These are phyloP conservation scores for Rhorus exstirpatorius DNA, from an alignment of 2,888 invertebrate species.

Conservation along the genomic window DNA sequence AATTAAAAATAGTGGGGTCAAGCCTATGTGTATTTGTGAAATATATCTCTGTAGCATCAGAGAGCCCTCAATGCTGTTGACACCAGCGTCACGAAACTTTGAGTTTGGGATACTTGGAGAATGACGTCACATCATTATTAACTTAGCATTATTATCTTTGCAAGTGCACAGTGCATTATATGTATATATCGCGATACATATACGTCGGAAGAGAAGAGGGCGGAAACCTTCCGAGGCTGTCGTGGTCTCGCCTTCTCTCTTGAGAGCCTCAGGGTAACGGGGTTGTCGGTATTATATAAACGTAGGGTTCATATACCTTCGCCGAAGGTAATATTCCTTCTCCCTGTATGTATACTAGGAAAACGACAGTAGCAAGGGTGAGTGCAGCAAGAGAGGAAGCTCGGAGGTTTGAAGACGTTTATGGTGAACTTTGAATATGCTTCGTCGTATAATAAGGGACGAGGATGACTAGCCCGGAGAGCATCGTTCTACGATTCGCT, in stretches of 20 bases:
- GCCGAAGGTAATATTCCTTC: slow-evolving; percentile 50
- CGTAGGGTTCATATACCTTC: slow-evolving; percentile 18
- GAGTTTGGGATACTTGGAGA: neutral
- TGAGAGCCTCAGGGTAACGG: slow-evolving; percentile 44
- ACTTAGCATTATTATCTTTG: slow-evolving; percentile 10
- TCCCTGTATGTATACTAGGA: slow-evolving; percentile 26
- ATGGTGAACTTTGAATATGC: slow-evolving; percentile 65
- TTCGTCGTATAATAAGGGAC: slow-evolving; percentile 45
- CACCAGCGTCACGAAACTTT: neutral
- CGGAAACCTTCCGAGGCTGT: slow-evolving; percentile 31
- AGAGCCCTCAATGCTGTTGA: too few relatives aligned
- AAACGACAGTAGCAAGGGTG: slow-evolving; percentile 35
- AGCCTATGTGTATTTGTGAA: too few relatives aligned
- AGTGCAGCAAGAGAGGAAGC: slow-evolving; percentile 32
- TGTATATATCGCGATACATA: slow-evolving; percentile 3
- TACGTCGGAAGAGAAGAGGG: neutral
- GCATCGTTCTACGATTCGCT: slow-evolving; percentile 50
- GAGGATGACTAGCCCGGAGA: slow-evolving; percentile 31
- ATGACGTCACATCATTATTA: slow-evolving; percentile 21
- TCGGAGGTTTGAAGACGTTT: slow-evolving; percentile 48
- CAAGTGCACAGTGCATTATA: slow-evolving; percentile 16
- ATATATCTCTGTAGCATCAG: too few relatives aligned
- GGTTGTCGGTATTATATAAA: slow-evolving; percentile 28
- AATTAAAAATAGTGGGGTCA: too few relatives aligned
- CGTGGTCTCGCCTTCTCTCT: slow-evolving; percentile 27